phyloP scores from a whole-genome alignment of 2,797 vertebrate genomes.

The Psittacula echo region DNA sequence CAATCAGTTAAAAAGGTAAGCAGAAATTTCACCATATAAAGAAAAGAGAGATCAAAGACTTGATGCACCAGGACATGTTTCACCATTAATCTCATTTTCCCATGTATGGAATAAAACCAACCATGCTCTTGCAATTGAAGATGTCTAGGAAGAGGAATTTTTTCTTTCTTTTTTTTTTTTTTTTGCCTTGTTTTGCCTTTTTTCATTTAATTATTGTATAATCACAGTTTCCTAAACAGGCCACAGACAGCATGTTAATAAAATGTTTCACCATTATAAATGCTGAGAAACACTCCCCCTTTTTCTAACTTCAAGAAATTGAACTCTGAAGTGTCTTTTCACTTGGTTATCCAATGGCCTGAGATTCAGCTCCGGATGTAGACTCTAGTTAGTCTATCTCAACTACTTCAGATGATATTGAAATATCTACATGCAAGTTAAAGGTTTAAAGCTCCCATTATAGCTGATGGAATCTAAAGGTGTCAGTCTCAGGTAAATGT shows the following conservation, averaged over 20 bases:
- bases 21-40: background rate
- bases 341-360: background rate
- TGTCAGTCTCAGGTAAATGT: background rate
- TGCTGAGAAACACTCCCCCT: background rate
- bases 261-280: background rate
- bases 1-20: background rate
- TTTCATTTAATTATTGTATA: background rate
- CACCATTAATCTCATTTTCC: background rate
- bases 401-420: background rate
- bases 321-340: background rate
- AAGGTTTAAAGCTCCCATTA: background rate
- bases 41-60: background rate
- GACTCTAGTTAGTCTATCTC: background rate
- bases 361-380: background rate
- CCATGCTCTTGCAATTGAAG: background rate
- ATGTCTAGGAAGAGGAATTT: background rate
- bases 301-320: background rate
- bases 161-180: background rate
- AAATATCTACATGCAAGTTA: background rate
- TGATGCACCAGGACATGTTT: background rate
- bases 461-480: background rate
- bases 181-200: fast-evolving
- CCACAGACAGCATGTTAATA: background rate
- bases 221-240: background rate
- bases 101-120: background rate